Percentiles rank a stretch among this genome's conserved stretches.
phyloP scores from a whole-genome alignment of 2,888 invertebrate species.

The Argyresthia goedartella region DNA sequence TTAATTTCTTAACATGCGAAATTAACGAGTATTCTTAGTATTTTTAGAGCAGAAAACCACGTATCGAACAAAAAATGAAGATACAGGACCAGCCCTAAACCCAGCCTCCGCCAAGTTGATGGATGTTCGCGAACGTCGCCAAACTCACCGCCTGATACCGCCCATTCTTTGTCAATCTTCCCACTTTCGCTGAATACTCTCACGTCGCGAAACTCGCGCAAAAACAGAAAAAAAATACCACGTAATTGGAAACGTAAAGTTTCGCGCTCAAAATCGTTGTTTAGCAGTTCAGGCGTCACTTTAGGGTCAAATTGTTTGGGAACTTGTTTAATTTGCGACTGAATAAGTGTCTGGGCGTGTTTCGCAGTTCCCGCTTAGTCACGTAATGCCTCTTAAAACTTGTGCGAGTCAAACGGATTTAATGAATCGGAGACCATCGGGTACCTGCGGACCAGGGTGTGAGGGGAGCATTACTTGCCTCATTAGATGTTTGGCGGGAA shows the following conservation, averaged over 20 bases:
- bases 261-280: background rate
- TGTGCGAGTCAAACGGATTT: slow-evolving; percentile 13
- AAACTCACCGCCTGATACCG: slow-evolving; percentile 19
- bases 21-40: too few relatives aligned
- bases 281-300: background rate
- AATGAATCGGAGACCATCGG: slow-evolving; percentile 8
- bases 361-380: slow-evolving; percentile 48
- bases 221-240: background rate
- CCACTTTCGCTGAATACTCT: slow-evolving; percentile 14
- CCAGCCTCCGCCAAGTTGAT: too few relatives aligned
- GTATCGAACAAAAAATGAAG: too few relatives aligned
- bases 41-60: too few relatives aligned
- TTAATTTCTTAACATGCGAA: too few relatives aligned
- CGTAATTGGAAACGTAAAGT: background rate
- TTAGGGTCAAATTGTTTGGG: slow-evolving; percentile 8
- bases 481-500: too few relatives aligned
- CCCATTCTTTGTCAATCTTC: slow-evolving; percentile 16
- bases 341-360: slow-evolving; percentile 31
- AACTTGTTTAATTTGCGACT: slow-evolving; percentile 63
- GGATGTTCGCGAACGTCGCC: too few relatives aligned
- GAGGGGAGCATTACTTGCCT: too few relatives aligned
- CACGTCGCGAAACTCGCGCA: slow-evolving; percentile 26
- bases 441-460: background rate
- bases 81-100: too few relatives aligned
- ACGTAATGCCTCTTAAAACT: slow-evolving; percentile 58